These are phyloP conservation scores for Hyperoplus immaculatus DNA, from an alignment of 2,797 vertebrate species.

Conservation along the genomic window DNA sequence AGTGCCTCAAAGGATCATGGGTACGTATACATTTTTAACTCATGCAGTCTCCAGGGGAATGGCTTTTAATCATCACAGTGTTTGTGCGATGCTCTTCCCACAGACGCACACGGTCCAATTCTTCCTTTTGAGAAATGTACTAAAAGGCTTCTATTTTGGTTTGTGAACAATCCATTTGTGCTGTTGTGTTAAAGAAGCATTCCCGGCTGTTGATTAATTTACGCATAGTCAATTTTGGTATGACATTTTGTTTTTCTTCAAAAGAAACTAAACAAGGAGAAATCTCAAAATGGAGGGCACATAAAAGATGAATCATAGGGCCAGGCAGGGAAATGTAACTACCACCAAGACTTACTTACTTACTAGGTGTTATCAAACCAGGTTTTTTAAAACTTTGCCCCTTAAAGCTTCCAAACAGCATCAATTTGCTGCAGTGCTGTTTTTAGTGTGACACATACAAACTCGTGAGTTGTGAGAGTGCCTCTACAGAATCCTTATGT, in stretches of 20 bases:
- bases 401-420: slow-evolving; percentile 2
- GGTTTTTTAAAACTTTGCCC: slow-evolving; percentile 27
- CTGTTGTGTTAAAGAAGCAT: slow-evolving; percentile 2
- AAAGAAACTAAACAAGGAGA: slow-evolving; percentile 25
- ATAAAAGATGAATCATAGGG: slow-evolving; percentile 44
- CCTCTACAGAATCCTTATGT: slow-evolving; percentile 4
- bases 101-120: slow-evolving; percentile 35
- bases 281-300: slow-evolving; percentile 18
- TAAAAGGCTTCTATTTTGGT: slow-evolving; percentile 53
- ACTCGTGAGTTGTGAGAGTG: slow-evolving; percentile 5
- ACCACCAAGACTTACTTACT: slow-evolving; percentile 19
- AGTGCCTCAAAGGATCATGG: slow-evolving; percentile 49
- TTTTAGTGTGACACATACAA: slow-evolving; percentile 3
- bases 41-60: slow-evolving; percentile 16
- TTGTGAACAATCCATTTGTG: slow-evolving; percentile 14
- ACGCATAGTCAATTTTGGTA: slow-evolving; percentile 17
- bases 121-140: slow-evolving; percentile 29
- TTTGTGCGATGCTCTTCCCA: slow-evolving; percentile 27
- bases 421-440: neutral
- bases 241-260: slow-evolving; percentile 16
- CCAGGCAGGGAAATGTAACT: slow-evolving; percentile 19
- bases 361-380: slow-evolving; percentile 25
- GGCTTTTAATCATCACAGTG: slow-evolving; percentile 43
- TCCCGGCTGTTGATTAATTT: slow-evolving; percentile 15
- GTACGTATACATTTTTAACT: slow-evolving; percentile 71